These are phyloP conservation scores for Anguilla pacifica DNA, from an alignment of 2,797 vertebrate species.

Conservation along the genomic window DNA sequence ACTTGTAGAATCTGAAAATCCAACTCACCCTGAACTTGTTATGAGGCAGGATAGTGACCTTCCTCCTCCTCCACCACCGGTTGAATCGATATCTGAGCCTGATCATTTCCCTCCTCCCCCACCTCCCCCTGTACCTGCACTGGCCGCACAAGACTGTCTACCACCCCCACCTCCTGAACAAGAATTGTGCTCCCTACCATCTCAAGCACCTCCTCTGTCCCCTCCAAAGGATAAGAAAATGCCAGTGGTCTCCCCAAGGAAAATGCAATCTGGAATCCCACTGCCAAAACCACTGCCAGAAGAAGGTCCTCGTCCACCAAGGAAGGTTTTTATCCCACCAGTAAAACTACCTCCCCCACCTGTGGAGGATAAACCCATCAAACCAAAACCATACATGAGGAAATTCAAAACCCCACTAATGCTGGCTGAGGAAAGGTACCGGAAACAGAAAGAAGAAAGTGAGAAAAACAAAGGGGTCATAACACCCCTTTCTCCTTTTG, in stretches of 20 bases:
- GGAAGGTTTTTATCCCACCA: constrained; percentile 67
- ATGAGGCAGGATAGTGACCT: constrained; percentile 60
- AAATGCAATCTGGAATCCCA: constrained; percentile 53
- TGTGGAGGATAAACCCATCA: constrained; percentile 67
- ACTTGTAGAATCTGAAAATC: constrained; percentile 60
- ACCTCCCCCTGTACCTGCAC: constrained; percentile 58
- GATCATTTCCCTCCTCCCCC: constrained; percentile 67
- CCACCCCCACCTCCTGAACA: constrained; percentile 74
- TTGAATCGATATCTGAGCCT: constrained; percentile 67
- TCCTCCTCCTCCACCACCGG: constrained; percentile 63
- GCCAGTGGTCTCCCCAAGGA: constrained; percentile 67
- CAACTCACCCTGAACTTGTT: constrained; percentile 62
- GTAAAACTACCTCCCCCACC: constrained; percentile 79
- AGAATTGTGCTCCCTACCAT: constrained; percentile 70
- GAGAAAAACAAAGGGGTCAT: constrained; percentile 67
- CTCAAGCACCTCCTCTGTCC: constrained; percentile 47
- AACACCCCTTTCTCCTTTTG: constrained; percentile 58
- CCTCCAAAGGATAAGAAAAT: constrained; percentile 67
- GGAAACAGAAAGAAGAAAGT: constrained; percentile 72
- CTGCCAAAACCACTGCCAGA: constrained; percentile 55
- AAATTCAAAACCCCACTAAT: constrained; percentile 92
- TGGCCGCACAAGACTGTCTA: constrained; percentile 62
- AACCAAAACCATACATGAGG: constrained; percentile 72
- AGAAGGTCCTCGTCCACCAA: constrained; percentile 64
- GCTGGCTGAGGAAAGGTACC: constrained; percentile 85